A percentile compares a stretch with the other conserved stretches of the same genome.
These are phyloP conservation scores for Notamacropus eugenii DNA, from an alignment of 2,797 vertebrate species.

Conservation along the genomic window DNA sequence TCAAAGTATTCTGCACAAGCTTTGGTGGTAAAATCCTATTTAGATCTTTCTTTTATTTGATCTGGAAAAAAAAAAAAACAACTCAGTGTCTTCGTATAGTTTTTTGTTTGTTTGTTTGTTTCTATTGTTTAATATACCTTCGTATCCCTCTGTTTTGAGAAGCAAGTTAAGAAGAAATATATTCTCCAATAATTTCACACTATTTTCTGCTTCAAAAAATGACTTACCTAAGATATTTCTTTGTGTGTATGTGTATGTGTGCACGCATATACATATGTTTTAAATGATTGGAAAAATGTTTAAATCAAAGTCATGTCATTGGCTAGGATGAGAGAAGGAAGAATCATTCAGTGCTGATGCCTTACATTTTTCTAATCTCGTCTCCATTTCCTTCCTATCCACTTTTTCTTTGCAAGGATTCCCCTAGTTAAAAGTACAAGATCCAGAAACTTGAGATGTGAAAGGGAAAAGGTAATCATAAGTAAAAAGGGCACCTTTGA, in stretches of 20 bases:
- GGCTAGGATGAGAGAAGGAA: background rate
- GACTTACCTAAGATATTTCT: background rate
- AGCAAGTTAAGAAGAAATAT: background rate
- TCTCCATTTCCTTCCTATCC: background rate
- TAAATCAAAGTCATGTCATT: background rate
- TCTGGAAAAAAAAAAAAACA: background rate
- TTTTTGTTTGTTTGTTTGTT: background rate
- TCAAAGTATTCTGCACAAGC: background rate
- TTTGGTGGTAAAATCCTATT: background rate
- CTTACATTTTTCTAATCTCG: background rate
- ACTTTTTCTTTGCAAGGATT: background rate
- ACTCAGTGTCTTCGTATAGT: background rate
- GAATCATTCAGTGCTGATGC: background rate
- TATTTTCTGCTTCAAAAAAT: background rate
- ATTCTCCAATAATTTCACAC: background rate
- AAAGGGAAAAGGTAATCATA: background rate
- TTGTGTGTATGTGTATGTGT: background rate
- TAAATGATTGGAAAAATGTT: background rate
- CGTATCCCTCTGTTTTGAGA: background rate
- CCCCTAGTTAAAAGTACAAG: background rate
- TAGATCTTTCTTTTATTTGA: background rate
- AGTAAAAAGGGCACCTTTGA: background rate
- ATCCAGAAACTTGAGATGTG: background rate
- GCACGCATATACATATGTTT: background rate
- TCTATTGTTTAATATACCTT: background rate